phyloP scores from a whole-genome alignment of 2,797 vertebrate genomes.

The Sebastes alutus region DNA sequence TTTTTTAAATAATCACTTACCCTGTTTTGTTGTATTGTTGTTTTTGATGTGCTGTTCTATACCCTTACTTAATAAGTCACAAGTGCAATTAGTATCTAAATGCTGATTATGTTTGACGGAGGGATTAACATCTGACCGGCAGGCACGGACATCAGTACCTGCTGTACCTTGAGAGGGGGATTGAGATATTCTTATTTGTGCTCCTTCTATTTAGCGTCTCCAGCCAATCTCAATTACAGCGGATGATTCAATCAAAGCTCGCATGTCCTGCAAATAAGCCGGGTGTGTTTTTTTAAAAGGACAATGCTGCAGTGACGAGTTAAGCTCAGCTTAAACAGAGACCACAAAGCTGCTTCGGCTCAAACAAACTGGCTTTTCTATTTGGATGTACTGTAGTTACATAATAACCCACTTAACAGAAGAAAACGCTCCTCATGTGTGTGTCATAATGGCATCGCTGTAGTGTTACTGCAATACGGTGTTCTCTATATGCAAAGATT shows the following conservation, averaged over 20 bases:
- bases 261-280: constrained; percentile 8
- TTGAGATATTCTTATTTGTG: constrained; percentile 41
- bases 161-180: constrained; percentile 36
- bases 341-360: not conserved
- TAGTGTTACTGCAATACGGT: not conserved
- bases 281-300: constrained; percentile 1
- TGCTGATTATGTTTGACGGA: not conserved
- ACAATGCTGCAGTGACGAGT: constrained; percentile 1
- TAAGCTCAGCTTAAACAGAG: constrained; percentile 12
- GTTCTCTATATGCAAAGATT: not conserved
- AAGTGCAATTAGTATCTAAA: too few relatives aligned
- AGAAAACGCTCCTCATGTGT: not conserved
- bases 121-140: constrained; percentile 46
- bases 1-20: too few relatives aligned
- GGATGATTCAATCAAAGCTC: constrained; percentile 33
- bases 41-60: too few relatives aligned
- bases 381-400: constrained; percentile 17
- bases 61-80: too few relatives aligned
- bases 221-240: constrained; percentile 10
- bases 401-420: not conserved
- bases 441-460: not conserved
- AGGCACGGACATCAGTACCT: constrained; percentile 30
- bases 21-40: too few relatives aligned
- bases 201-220: constrained; percentile 28
- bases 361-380: constrained; percentile 20